Evolutionary conservation across 2,888 invertebrate genomes (phyloP).

Genomic region (Drosophila rellima): DNA sequence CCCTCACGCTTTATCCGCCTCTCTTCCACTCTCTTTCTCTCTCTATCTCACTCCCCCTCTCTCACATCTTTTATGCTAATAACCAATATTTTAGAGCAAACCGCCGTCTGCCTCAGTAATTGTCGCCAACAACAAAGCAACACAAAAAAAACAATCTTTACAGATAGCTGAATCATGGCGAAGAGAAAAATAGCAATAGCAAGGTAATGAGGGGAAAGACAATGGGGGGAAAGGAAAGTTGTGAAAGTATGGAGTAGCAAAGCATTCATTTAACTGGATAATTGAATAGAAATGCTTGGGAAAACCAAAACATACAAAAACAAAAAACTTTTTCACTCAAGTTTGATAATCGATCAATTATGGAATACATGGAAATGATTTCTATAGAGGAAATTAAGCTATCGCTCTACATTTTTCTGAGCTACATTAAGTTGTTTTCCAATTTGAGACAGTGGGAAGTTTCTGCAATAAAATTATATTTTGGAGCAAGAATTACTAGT

Average conservation of each 20-base stretch:
- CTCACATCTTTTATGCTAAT: constrained; percentile 61
- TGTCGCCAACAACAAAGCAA: constrained; percentile 48
- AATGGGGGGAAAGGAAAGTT: not conserved
- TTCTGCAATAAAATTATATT: not conserved
- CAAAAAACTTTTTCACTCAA: not conserved
- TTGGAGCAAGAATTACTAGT: no score
- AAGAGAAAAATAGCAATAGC: constrained; percentile 2
- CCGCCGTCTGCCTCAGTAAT: constrained; percentile 56
- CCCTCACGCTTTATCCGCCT: constrained; percentile 1
- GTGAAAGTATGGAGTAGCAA: constrained; percentile 18
- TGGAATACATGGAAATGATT: constrained; percentile 11
- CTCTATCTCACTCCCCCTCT: not conserved
- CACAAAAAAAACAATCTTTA: constrained; percentile 25
- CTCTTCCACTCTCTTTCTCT: not conserved
- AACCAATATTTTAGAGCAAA: constrained; percentile 73
- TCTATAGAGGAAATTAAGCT: not conserved
- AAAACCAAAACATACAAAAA: not conserved
- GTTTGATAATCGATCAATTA: constrained; percentile 18
- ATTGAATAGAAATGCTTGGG: constrained; percentile 50
- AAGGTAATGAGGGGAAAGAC: constrained; percentile 5
- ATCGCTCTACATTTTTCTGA: not conserved
- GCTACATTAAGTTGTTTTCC: constrained; percentile 4
- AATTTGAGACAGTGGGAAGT: not conserved
- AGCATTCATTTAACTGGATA: constrained; percentile 63
- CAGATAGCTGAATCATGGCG: constrained; percentile 55